Base-by-base conservation (phyloP, 2,888 invertebrate genomes). In the Tenthredo scrophulariae region DNA sequence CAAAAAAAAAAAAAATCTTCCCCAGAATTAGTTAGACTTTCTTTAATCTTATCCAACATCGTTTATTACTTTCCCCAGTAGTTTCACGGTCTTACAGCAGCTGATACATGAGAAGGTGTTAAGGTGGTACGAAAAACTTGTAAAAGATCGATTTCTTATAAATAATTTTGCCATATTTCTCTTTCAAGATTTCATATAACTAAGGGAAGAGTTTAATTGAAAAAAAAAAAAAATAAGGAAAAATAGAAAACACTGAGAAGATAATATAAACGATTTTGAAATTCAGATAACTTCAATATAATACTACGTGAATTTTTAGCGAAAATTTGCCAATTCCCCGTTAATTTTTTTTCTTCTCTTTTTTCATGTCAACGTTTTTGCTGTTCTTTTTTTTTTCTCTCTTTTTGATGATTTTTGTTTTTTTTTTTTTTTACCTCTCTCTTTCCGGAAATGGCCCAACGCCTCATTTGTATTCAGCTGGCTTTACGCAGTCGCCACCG, bases 401-500 rank as follows among this genome's bases (percentile, higher is more conserved):
- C 22, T 9, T 10, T 29, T 50, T 18, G 4, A 15, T 26, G 6
- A 5, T 40, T 40, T 72, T 10, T 40, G n/a, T n/a, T 40, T 72
- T 72, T 72, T n/a, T 7, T 9, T 54, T 33, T n/a, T n/a, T 29
- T 33, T 29, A 9, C 54, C 50, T 18, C n/a, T 29, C 18, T 33
- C 67, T 18, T 33, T 50, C 54, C 33, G 15, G 26, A 80, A 40
- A 80, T 40, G 80, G 80, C 22, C 40, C 22, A 10, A 40, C 33
- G 50, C 77, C 80, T 80, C 80, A 62, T 80, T 40, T 9, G 80
- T 80, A 80, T 80, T 33, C 80, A 62, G 40, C 37, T 5, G 22
- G 62, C 15, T 37, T 40, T 22, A 29, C 58, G 58, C 80, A 40
- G 58, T 62, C 58, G 62, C 58, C 62, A 22, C 62, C 77, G 58